These are phyloP conservation scores for Thaleichthys pacificus DNA, from an alignment of 2,797 vertebrate species.

Conservation along the genomic window DNA sequence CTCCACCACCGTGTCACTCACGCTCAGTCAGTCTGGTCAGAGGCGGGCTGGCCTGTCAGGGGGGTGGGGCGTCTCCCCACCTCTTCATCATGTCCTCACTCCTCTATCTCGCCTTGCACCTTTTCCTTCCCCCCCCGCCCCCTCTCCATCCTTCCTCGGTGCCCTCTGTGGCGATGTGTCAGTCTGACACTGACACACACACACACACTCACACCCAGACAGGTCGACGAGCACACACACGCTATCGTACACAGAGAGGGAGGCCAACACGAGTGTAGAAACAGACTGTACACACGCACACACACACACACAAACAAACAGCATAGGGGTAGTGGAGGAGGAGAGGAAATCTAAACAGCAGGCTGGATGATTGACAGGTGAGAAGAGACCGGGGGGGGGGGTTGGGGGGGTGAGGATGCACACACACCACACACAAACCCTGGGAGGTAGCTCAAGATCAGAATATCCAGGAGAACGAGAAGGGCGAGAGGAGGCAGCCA, in stretches of 20 bases:
- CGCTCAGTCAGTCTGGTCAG: background rate
- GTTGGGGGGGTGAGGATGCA: too few species aligned
- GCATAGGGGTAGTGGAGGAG: too few species aligned
- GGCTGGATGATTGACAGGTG: slow-evolving; percentile 58
- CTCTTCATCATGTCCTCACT: slow-evolving; percentile 45
- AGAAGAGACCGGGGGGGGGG: slow-evolving; percentile 28
- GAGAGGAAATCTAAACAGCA: slow-evolving; percentile 13
- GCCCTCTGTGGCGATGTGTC: slow-evolving; percentile 1
- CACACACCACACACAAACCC: background rate
- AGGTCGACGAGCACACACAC: too few species aligned
- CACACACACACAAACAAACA: background rate
- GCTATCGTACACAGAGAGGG: too few species aligned
- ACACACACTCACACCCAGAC: too few species aligned
- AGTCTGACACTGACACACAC: background rate
- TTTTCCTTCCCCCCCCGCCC: background rate
- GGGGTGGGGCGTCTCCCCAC: slow-evolving; percentile 32
- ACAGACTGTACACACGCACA: too few species aligned
- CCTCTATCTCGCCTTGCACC: slow-evolving; percentile 45
- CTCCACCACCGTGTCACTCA: background rate
- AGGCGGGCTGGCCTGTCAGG: background rate
- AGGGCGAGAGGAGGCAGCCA: too few species aligned
- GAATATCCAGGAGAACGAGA: background rate
- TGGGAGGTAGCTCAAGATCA: background rate
- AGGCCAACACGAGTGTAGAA: too few species aligned
- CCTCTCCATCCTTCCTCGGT: slow-evolving; percentile 11